A percentile compares a stretch with the other conserved stretches of the same genome.
Conservation (phyloP, 30 jellyfish, hydroid and myxozoan species). For the Cassiopea andromeda region DNA sequence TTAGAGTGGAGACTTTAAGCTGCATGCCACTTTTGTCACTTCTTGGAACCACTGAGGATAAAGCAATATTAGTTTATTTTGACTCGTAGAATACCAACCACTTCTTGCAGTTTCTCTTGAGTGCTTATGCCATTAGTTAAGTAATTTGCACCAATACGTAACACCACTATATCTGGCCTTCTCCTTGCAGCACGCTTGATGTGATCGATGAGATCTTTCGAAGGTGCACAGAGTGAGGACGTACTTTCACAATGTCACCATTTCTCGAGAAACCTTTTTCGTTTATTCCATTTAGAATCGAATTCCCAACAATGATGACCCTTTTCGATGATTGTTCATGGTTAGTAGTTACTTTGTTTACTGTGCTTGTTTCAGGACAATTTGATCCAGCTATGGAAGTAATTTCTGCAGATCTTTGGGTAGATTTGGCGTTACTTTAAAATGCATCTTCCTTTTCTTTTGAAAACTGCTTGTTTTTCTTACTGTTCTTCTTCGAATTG, state of each 20-base stretch:
- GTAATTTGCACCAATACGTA: background rate
- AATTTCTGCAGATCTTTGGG: background rate
- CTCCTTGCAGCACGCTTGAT: constrained; percentile 20
- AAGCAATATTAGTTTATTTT: background rate
- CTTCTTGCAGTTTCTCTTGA: constrained; percentile 11
- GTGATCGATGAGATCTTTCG: background rate
- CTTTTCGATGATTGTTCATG: background rate
- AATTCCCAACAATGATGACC: background rate
- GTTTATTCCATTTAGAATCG: background rate
- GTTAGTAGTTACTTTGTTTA: background rate
- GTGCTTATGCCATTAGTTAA: constrained; percentile 7
- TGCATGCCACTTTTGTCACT: background rate
- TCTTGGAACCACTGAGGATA: background rate
- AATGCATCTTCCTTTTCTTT: background rate
- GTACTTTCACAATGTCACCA: background rate
- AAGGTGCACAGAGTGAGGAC: background rate
- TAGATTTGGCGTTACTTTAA: background rate
- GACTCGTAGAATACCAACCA: background rate
- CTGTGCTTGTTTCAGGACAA: background rate
- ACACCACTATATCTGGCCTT: background rate
- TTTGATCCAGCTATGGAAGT: background rate
- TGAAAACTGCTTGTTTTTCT: background rate
- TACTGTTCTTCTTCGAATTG: background rate
- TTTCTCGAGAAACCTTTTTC: background rate
- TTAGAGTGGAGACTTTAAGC: background rate